These are phyloP conservation scores for Danio kyathit DNA, from an alignment of 2,797 vertebrate species.

Conservation along the genomic window DNA sequence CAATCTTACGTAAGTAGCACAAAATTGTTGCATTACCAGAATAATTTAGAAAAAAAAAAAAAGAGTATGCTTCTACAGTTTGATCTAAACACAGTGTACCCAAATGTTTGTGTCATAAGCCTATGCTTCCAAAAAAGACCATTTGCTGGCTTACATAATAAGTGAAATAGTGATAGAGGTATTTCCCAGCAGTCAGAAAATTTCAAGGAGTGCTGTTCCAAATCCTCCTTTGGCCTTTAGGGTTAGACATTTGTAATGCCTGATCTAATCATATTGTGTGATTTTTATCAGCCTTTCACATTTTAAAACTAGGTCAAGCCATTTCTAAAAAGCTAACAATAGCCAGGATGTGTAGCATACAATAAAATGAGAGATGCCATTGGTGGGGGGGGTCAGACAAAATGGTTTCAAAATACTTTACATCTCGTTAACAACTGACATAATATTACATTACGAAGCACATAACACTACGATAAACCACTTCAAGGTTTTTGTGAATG, in stretches of 20 bases:
- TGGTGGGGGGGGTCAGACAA: too few relatives aligned
- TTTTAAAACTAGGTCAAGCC: background rate
- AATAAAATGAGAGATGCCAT: too few relatives aligned
- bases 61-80: background rate
- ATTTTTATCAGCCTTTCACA: background rate
- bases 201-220: background rate
- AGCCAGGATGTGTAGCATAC: too few relatives aligned
- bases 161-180: background rate
- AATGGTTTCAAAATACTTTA: too few relatives aligned
- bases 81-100: background rate
- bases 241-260: background rate
- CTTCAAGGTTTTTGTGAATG: too few relatives aligned
- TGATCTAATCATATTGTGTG: background rate
- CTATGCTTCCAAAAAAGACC: background rate
- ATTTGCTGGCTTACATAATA: background rate
- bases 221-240: background rate
- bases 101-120: background rate
- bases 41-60: background rate
- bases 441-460: too few relatives aligned
- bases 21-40: background rate
- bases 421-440: too few relatives aligned
- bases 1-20: background rate
- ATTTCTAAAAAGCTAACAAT: too few relatives aligned
- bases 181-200: background rate
- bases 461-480: too few relatives aligned